phyloP scores from a whole-genome alignment of 2,797 vertebrate genomes.

The Phrynocephalus guinanensis region DNA sequence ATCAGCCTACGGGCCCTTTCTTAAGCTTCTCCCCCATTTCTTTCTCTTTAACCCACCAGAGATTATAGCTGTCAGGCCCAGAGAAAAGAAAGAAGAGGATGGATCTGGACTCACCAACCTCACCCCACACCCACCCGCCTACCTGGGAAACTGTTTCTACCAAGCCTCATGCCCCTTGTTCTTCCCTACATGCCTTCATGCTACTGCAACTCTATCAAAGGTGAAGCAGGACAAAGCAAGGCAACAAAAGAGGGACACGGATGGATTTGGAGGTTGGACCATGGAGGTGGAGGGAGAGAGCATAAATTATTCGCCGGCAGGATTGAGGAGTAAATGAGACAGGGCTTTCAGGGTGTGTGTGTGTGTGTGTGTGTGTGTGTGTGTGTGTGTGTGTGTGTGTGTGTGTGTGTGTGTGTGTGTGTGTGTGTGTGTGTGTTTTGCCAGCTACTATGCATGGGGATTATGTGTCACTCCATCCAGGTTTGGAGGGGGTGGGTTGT shows the following conservation, averaged over 20 bases:
- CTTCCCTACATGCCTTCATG: not conserved
- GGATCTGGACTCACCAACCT: not conserved
- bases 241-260: not conserved
- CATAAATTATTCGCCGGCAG: not conserved
- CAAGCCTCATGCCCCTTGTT: not conserved
- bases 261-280: not conserved
- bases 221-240: not conserved
- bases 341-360: no score
- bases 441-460: no score
- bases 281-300: no score
- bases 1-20: not conserved
- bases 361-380: no score
- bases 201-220: not conserved
- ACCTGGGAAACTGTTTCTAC: not conserved
- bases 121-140: not conserved
- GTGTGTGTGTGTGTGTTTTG: not conserved
- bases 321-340: not conserved
- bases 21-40: not conserved
- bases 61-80: not conserved
- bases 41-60: not conserved
- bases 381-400: no score
- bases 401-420: no score
- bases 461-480: no score
- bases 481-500: no score
- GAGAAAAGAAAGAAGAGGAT: not conserved